phyloP scores from a whole-genome alignment of 2,888 invertebrate genomes.

The Tachina fera region DNA sequence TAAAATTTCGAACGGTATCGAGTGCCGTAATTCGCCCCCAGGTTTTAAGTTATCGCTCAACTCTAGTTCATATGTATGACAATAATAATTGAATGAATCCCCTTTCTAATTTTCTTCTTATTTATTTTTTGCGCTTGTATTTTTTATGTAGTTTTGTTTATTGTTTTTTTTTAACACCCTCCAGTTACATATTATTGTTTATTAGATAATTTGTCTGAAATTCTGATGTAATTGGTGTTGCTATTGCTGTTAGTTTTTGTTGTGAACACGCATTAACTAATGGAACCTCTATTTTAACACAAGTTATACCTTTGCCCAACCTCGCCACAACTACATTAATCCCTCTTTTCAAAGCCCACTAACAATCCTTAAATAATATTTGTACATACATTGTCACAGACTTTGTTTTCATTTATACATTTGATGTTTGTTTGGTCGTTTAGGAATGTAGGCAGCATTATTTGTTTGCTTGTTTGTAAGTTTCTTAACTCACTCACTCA shows the following conservation, averaged over 20 bases:
- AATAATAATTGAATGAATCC: conserved; percentile 20
- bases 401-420: conserved; percentile 11
- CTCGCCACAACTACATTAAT: not conserved
- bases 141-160: not conserved
- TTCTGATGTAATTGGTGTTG: conserved; percentile 23
- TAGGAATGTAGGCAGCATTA: not conserved
- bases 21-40: too few species aligned
- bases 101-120: conserved; percentile 18
- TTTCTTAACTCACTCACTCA: conserved; percentile 49
- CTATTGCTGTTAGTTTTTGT: not conserved
- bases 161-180: conserved; percentile 16
- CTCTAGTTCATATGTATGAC: conserved; percentile 14
- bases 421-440: not conserved
- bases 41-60: too few species aligned
- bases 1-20: too few species aligned
- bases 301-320: not conserved
- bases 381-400: conserved; percentile 36
- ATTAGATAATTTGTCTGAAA: conserved; percentile 55
- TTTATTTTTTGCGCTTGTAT: not conserved
- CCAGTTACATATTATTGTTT: conserved; percentile 33
- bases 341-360: not conserved
- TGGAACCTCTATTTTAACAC: conserved; percentile 30
- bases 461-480: conserved; percentile 7
- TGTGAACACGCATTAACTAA: conserved; percentile 26
- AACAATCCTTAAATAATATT: conserved; percentile 1